These are phyloP conservation scores for Acrobasis suavella DNA, from an alignment of 2,888 invertebrate species.

Conservation along the genomic window DNA sequence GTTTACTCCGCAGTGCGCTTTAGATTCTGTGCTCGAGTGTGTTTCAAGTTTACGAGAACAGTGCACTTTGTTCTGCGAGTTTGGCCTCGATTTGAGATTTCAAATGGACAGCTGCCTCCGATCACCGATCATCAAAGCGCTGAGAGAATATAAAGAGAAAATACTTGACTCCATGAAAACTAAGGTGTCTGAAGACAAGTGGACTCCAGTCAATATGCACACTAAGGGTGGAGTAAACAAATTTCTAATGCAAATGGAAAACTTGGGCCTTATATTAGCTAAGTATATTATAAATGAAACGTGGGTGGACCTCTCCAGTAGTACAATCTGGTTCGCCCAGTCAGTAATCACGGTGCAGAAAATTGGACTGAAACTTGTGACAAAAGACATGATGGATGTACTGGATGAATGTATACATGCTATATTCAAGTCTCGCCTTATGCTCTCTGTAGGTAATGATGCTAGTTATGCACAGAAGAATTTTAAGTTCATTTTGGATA, in stretches of 20 bases:
- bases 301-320: slow-evolving; percentile 89
- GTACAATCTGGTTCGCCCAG: slow-evolving; percentile 91
- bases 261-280: slow-evolving; percentile 86
- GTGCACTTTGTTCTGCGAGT: slow-evolving; percentile 83
- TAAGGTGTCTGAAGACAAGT: slow-evolving; percentile 90
- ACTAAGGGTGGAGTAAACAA: slow-evolving; percentile 86
- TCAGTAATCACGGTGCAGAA: slow-evolving; percentile 88
- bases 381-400: slow-evolving; percentile 87
- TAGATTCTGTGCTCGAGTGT: slow-evolving; percentile 93
- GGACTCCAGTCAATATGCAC: slow-evolving; percentile 91
- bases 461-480: slow-evolving; percentile 83
- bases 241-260: slow-evolving; percentile 87
- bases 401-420: slow-evolving; percentile 88
- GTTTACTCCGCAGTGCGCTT: slow-evolving; percentile 93
- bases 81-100: slow-evolving; percentile 95
- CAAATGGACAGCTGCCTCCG: slow-evolving; percentile 93
- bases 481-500: slow-evolving; percentile 86
- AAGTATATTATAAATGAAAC: slow-evolving; percentile 84
- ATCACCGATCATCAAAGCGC: slow-evolving; percentile 87
- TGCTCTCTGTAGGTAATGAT: slow-evolving; percentile 73
- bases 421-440: slow-evolving; percentile 89
- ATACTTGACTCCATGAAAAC: slow-evolving; percentile 91
- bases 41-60: slow-evolving; percentile 90
- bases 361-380: slow-evolving; percentile 89
- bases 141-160: slow-evolving; percentile 91